Base-by-base conservation (phyloP, 1,140 invertebrate genomes). In the Drosophila fuyamai region DNA sequence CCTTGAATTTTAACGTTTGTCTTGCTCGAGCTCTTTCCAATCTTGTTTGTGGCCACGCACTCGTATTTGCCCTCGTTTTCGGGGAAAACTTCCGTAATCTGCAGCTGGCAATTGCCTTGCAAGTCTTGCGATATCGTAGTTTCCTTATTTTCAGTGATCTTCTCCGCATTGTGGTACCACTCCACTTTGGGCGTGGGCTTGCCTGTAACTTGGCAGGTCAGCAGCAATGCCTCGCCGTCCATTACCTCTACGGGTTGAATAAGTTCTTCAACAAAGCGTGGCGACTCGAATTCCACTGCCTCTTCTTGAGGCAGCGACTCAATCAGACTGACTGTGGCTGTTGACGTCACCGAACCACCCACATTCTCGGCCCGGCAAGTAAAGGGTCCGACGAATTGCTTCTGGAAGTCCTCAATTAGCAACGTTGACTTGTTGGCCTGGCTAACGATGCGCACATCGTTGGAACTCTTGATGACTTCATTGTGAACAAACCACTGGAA, bases 41-140 rank as follows among this genome's bases (percentile, higher is more conserved):
- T 95, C 88, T 95, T 94, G 93, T 99, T 99, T 32, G 95, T 94
- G 55, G 98, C 97, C 75, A 94, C 93, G 92, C 97, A 98, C 56
- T 94, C 95, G 92, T 98, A 98, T 92, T 95, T 95, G 18, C 98
- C 98, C 76, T 95, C 95, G 94, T 98, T 97, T 95, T 98, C 98
- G 5, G 97, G 97, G 92, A 98, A 98, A 29, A 98, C 97, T 95
- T 99, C 97, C 48, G 95, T 95, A 80, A 99, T 98, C 67, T 96
- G 95, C 63, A 99, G 93, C 92, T 95, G 96, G 90, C 97, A 98
- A 57, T 95, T 93, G 62, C 97, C 97, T 85, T 97, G 95, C 67
- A 94, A 94, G 86, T 96, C 95, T 93, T 97, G 96, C 10, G 94
- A 93, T 47, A 97, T 95, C 9, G 94, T 94, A 38, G 97, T 95